Evolutionary conservation across 1,140 invertebrate genomes (phyloP), one percentile per base, ranked within the genome.

Genomic region (Drosophila micromelanica): DNA sequence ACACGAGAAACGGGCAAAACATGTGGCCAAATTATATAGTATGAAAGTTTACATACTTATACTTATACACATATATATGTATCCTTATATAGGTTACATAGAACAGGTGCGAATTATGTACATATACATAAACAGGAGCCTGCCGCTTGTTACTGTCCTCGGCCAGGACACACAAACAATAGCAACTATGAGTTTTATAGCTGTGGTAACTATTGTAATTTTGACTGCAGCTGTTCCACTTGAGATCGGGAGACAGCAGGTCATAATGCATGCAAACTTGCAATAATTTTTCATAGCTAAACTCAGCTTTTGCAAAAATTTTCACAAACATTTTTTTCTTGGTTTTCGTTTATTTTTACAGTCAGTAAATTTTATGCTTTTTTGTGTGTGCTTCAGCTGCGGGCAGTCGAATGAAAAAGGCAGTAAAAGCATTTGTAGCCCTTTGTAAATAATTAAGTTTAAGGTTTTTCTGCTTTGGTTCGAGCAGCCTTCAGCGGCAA

Each of bases 231-330:
- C 72, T 70, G 65, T 23, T 57, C 56, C 65, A 62, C 59, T 70
- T 60, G 17, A 77, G 9, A 48, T 60, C 55, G 62, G 30, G n/a
- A 49, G 32, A 15, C 23, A 32, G 8, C n/a, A 38, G 48, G 42
- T 55, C 67, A 81, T 87, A 86, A 86, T 86, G 82, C 82, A 86
- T 89, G 82, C 84, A 87, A 86, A 86, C 67, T 82, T 86, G 82
- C 74, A 71, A 86, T 87, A 82, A 87, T 82, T 86, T 86, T 80
- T 20, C 73, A 60, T 48, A 63, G 46, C 78, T 45, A 65, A 78
- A 77, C 69, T 72, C 73, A 55, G 81, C 76, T 76, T 78, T 73
- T 27, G 57, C 45, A 48, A 73, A 78, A 69, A 61, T 62, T 32
- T 80, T 70, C 68, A 54, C 72, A 46, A 52, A 73, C 40, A 78